A percentile compares a stretch with the other conserved stretches of the same genome.
These are phyloP conservation scores for Agrypnus murinus DNA, from an alignment of 2,888 invertebrate species.

Conservation along the genomic window DNA sequence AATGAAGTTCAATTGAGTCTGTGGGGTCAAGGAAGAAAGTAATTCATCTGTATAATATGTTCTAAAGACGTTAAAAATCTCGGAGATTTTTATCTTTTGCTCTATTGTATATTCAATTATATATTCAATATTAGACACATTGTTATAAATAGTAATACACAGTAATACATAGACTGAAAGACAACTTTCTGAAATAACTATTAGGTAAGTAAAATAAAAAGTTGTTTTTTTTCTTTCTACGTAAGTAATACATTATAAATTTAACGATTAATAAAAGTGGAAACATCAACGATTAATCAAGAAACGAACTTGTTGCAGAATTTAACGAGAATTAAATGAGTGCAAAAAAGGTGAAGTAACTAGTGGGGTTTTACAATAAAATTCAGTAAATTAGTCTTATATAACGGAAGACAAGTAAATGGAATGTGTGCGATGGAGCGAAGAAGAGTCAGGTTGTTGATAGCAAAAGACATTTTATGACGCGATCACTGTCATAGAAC, in stretches of 20 bases:
- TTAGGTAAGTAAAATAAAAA: neutral
- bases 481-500: constrained; percentile 49
- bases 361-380: constrained; percentile 27
- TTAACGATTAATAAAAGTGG: constrained; percentile 2
- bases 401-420: constrained; percentile 46
- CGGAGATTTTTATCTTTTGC: too few relatives aligned
- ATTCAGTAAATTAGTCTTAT: constrained; percentile 45
- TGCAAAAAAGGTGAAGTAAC: constrained; percentile 18
- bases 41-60: too few relatives aligned
- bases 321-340: constrained; percentile 26
- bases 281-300: constrained; percentile 30
- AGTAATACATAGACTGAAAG: neutral
- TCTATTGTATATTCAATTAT: too few relatives aligned
- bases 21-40: too few relatives aligned
- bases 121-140: too few relatives aligned
- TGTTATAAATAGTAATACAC: too few relatives aligned
- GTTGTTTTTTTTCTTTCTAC: too few relatives aligned
- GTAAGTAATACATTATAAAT: too few relatives aligned
- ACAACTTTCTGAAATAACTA: neutral
- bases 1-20: too few relatives aligned
- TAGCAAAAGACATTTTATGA: constrained; percentile 47
- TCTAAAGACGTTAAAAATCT: too few relatives aligned
- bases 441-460: constrained; percentile 50
- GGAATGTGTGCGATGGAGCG: constrained; percentile 44
- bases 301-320: constrained; percentile 27